A percentile compares a stretch with the other conserved stretches of the same genome.
phyloP scores from a whole-genome alignment of 1,140 invertebrate species.

The Diorhabda sublineata region DNA sequence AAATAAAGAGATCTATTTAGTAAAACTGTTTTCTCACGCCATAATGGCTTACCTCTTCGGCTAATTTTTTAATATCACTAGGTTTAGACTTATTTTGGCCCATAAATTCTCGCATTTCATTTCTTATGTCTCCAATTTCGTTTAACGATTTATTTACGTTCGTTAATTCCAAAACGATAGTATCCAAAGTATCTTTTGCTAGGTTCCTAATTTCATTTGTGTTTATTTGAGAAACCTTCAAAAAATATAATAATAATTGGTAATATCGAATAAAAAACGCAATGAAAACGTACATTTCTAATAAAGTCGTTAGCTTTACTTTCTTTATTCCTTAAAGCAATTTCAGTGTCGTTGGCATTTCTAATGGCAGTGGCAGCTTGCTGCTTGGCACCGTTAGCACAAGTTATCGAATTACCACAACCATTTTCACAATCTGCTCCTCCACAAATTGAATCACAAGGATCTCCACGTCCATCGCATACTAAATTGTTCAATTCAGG shows the following conservation, averaged over 20 bases:
- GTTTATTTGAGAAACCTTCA: conserved; percentile 39
- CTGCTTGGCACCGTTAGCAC: conserved; percentile 81
- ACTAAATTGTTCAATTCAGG: conserved; percentile 79
- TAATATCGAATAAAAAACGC: neutral
- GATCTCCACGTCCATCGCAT: conserved; percentile 80
- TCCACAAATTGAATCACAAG: conserved; percentile 87
- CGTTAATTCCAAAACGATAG: conserved; percentile 30
- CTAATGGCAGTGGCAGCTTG: conserved; percentile 81
- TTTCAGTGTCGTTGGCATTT: conserved; percentile 78
- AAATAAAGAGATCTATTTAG: too few relatives aligned
- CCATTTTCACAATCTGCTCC: conserved; percentile 82
- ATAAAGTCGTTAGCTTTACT: conserved; percentile 67
- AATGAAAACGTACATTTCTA: conserved; percentile 51
- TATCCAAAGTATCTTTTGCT: conserved; percentile 37
- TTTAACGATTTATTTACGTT: conserved; percentile 47
- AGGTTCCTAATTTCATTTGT: conserved; percentile 37
- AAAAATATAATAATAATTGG: conserved; percentile 1
- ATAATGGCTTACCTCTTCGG: conserved; percentile 65
- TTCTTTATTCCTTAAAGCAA: conserved; percentile 75
- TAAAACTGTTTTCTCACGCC: too few relatives aligned
- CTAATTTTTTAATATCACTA: conserved; percentile 72
- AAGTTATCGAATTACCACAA: conserved; percentile 82
- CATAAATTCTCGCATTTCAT: conserved; percentile 72
- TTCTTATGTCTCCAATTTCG: conserved; percentile 55
- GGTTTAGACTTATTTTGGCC: conserved; percentile 73